A percentile compares a stretch with the other conserved stretches of the same genome.
Conservation (phyloP, 1,140 invertebrate genomes). For the Heliconius eleuchia region DNA sequence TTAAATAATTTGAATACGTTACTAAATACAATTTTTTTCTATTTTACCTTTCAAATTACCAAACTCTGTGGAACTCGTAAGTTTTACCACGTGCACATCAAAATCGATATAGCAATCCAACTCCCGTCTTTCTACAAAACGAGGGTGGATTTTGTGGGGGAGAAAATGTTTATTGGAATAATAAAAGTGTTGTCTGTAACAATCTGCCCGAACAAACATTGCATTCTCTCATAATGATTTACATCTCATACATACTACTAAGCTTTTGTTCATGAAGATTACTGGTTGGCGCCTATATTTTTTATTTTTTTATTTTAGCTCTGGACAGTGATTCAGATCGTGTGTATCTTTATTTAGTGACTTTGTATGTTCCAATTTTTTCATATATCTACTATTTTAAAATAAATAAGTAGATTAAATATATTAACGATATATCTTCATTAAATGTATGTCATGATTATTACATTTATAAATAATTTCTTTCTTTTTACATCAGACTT, state of each 20-base stretch:
- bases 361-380: neutral
- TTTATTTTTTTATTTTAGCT: constrained; percentile 24
- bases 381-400: neutral
- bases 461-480: too few species aligned
- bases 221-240: constrained; percentile 28
- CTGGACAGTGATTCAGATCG: constrained; percentile 23
- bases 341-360: constrained; percentile 22
- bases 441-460: too few species aligned
- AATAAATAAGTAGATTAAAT: neutral
- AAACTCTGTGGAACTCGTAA: neutral
- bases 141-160: constrained; percentile 58
- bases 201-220: constrained; percentile 24
- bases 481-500: too few species aligned
- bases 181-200: constrained; percentile 56
- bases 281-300: constrained; percentile 13
- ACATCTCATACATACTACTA: constrained; percentile 22
- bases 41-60: neutral
- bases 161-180: constrained; percentile 60
- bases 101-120: constrained; percentile 62
- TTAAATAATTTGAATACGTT: neutral
- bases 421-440: neutral
- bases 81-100: constrained; percentile 37
- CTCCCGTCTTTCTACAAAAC: constrained; percentile 49
- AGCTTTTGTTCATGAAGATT: constrained; percentile 13
- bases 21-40: neutral